phyloP scores from a whole-genome alignment of 2,113 vertebrate species.

The Baryphthengus martii region DNA sequence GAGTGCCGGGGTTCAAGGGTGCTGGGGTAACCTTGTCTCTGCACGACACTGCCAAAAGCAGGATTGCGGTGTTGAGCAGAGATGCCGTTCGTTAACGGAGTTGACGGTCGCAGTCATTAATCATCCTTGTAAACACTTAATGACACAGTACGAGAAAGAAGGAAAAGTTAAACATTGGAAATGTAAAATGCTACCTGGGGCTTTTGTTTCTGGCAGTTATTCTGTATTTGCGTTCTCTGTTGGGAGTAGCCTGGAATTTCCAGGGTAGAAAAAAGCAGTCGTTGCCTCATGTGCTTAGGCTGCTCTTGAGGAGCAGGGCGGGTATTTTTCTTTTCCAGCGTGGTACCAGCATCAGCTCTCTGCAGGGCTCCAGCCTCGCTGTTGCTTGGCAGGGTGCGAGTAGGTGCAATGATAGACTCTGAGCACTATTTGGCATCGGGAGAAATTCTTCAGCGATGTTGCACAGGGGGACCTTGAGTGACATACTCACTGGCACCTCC shows the following conservation, averaged over 20 bases:
- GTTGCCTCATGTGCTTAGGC: background rate
- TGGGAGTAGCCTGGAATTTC: background rate
- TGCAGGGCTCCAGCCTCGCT: background rate
- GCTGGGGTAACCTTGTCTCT: background rate
- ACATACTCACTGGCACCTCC: background rate
- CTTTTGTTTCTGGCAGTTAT: background rate
- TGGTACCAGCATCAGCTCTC: too few species aligned
- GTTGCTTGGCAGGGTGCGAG: background rate
- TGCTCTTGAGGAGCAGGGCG: background rate
- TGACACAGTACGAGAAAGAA: conserved; percentile 25
- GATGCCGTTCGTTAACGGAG: conserved; percentile 26
- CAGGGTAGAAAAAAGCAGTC: background rate
- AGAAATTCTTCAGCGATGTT: background rate
- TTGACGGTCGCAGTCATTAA: conserved; percentile 60
- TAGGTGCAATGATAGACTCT: background rate
- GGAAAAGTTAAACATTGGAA: conserved; percentile 35
- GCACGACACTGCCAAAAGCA: background rate
- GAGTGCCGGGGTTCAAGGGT: background rate
- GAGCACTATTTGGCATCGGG: background rate
- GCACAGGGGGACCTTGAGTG: background rate
- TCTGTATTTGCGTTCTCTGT: background rate
- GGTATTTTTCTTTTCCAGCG: background rate
- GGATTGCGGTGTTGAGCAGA: conserved; percentile 3
- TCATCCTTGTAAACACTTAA: conserved; percentile 63
- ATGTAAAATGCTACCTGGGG: conserved; percentile 6